Evolutionary conservation across 2,888 invertebrate species (phyloP), one percentile per base, ranked within the genome.

Genomic region (Lamellibrachia columna): DNA sequence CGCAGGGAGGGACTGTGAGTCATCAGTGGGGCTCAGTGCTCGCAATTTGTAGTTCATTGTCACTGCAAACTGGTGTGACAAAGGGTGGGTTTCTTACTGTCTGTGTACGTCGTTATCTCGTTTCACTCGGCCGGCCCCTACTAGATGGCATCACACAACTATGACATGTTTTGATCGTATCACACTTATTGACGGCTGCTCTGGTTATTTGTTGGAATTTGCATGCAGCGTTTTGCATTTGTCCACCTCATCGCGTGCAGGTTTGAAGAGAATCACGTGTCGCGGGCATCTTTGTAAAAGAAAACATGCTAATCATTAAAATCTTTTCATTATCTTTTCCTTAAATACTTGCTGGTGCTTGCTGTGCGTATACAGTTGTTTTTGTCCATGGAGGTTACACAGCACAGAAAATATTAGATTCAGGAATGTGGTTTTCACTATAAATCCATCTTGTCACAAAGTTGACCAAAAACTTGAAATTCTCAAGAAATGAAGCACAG

Each of bases 21-120:
- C 75, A 75, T 75, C 75, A 75, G 75, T 22, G 6, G 22, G 22
- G 15, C 75, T 75, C n/a, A 75, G n/a, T 75, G 22, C 75, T 15
- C 22, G 75, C 75, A 75, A 75, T 75, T 75, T 75, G 75, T 75
- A 75, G 75, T 75, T 75, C 75, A 75, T 75, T 75, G 75, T 75
- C 75, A 22, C n/a, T 6, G 75, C 75, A 75, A 75, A 75, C 75
- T 75, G 22, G n/a, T n/a, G 75, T 75, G 75, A 75, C 75, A 75
- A 75, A n/a, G 75, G 15, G 22, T 75, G 75, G 3, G 75, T 75
- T 75, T 75, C 75, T 75, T 75, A 15, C 75, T 75, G 75, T 75
- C 75, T 4, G 22, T 15, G 3, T 75, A n/a, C 15, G 75, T 75
- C 22, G 75, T 75, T 75, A 75, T 75, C 75, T 75, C 75, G 75